Conservation (phyloP, 2,888 invertebrate species). For the Tenthredo distinguenda region DNA sequence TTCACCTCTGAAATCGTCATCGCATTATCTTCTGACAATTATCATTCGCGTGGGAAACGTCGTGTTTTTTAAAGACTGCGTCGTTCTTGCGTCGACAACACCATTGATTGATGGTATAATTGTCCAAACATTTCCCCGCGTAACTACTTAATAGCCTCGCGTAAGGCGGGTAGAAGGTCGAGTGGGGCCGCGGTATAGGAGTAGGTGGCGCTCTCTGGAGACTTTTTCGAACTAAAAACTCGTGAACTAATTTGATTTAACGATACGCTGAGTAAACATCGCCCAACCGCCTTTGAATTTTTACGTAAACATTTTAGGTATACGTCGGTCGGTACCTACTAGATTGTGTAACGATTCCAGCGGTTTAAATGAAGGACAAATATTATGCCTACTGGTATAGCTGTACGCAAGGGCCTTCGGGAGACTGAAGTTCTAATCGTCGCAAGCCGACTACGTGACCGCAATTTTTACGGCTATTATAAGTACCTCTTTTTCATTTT, state of each 20-base stretch:
- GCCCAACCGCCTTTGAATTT: not conserved
- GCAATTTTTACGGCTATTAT: not conserved
- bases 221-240: constrained; percentile 1
- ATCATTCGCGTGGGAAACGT: not conserved
- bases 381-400: not conserved
- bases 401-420: not conserved
- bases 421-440: not conserved
- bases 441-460: not conserved
- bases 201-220: not conserved
- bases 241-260: constrained; percentile 48
- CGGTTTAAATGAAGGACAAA: constrained; percentile 5
- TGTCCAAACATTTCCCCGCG: constrained; percentile 30
- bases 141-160: not conserved
- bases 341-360: constrained; percentile 1
- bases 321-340: not conserved
- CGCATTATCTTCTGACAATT: not conserved
- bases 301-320: constrained; percentile 33
- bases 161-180: not conserved
- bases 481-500: not conserved
- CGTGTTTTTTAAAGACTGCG: not conserved
- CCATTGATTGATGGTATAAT: constrained; percentile 47
- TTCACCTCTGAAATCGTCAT: not conserved
- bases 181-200: not conserved
- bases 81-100: constrained; percentile 14
- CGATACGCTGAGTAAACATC: constrained; percentile 38